These are phyloP conservation scores for Tylochromis polylepis DNA, from an alignment of 2,113 vertebrate genomes.

Conservation along the genomic window DNA sequence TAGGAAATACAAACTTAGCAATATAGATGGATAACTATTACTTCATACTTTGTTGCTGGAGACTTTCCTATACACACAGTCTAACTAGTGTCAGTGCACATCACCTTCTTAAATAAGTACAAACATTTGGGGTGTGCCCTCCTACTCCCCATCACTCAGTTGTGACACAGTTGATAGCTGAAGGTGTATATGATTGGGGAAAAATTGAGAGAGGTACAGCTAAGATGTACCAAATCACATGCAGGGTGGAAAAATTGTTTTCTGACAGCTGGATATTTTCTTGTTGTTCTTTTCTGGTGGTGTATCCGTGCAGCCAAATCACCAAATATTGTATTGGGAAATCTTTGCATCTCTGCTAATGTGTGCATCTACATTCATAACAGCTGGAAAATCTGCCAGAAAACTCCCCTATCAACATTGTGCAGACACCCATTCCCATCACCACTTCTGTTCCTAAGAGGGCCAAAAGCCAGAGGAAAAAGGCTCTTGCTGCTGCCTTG, in stretches of 20 bases:
- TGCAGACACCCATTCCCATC: slow-evolving; percentile 97
- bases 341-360: not conserved
- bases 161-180: not conserved
- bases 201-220: not conserved
- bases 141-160: not conserved
- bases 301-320: not conserved
- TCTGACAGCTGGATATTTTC: not conserved
- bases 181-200: not conserved
- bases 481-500: slow-evolving; percentile 92
- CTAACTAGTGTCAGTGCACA: not conserved
- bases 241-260: not conserved
- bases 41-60: not conserved
- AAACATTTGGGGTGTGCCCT: not conserved
- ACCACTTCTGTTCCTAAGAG: slow-evolving; percentile 96
- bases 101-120: not conserved
- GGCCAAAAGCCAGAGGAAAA: slow-evolving; percentile 98
- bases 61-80: too few species aligned
- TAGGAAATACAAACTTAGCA: accelerated
- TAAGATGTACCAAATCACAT: not conserved
- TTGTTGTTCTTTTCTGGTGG: not conserved
- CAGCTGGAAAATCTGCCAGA: slow-evolving; percentile 94
- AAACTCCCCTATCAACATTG: slow-evolving; percentile 96
- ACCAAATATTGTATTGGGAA: not conserved
- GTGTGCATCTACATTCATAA: not conserved
- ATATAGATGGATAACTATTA: not conserved